Evolutionary conservation across 2,113 vertebrate genomes (phyloP), one percentile per base, ranked within the genome.

Genomic region (Cephalopterus ornatus): DNA sequence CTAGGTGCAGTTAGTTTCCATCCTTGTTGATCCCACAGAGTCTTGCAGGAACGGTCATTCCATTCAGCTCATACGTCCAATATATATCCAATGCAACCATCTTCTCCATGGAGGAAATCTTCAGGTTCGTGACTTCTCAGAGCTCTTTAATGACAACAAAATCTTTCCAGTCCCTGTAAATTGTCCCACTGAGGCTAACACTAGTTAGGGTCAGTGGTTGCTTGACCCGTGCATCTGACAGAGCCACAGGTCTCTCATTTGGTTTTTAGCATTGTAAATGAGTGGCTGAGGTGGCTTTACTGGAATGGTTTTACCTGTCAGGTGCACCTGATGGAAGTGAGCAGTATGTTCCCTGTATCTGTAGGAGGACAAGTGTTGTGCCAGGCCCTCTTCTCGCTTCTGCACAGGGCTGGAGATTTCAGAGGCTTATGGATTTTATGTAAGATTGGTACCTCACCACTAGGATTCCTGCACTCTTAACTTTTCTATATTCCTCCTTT

Each of bases 11-110:
- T 77, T 10, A 22, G 1, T 35, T 62, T 73, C 59, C 28, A 11
- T 59, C 50, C 28, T 63, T 46, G 6, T 26, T 33, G 32, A 22
- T 79, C 41, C 56, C 26, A 27, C n/a, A 21, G 21, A 47, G 26
- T 30, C 8, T 61, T 39, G 35, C 11, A 8, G 56, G 56, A 72
- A 28, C 53, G 30, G 42, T 50, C 50, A 39, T 70, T 59, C 75
- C 13, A 1, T 39, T 72, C 16, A 49, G 27, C 2, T 0, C 46
- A 8, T 22, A 49, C 19, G 61, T 80, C 44, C 58, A 76, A 24
- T 11, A 3, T 28, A 5, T 14, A 67, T 26, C 55, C 44, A 39
- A 8, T 22, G 33, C 1, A 3, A 0, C 32, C 26, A 13, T 59
- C n/a, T 80, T 47, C 50, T 85, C 52, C 0, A 0, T 46, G 66